Conservation (phyloP, 2,888 invertebrate species). For the Acronicta psi region DNA sequence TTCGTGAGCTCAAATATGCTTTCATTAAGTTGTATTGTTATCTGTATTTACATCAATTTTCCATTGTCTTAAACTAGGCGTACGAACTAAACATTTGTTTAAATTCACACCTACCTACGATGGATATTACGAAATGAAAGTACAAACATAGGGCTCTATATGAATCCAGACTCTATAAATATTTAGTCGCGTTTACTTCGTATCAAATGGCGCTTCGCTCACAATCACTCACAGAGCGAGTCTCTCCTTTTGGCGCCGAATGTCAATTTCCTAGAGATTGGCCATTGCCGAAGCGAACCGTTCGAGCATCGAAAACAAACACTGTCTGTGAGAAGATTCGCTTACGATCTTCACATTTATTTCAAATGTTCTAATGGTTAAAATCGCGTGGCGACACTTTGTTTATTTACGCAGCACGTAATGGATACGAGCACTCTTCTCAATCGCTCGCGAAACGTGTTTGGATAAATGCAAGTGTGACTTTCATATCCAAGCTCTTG, state of each 20-base stretch:
- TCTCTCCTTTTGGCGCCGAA: slow-evolving; percentile 78
- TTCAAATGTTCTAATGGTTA: slow-evolving; percentile 60
- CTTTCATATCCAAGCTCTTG: slow-evolving; percentile 78
- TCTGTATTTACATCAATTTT: slow-evolving; percentile 18
- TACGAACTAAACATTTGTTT: slow-evolving; percentile 25
- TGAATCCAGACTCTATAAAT: slow-evolving; percentile 73
- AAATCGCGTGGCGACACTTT: slow-evolving; percentile 69
- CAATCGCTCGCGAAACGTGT: slow-evolving; percentile 83
- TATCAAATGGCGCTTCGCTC: slow-evolving; percentile 75
- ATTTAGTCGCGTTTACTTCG: slow-evolving; percentile 73
- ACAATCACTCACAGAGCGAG: slow-evolving; percentile 69
- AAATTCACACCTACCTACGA: slow-evolving; percentile 15
- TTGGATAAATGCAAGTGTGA: slow-evolving; percentile 82
- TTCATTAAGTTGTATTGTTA: slow-evolving; percentile 31
- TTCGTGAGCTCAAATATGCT: slow-evolving; percentile 7
- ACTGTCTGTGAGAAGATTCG: slow-evolving; percentile 35
- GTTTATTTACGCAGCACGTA: slow-evolving; percentile 79
- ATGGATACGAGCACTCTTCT: slow-evolving; percentile 83
- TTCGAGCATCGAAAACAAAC: slow-evolving; percentile 69
- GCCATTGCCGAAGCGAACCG: slow-evolving; percentile 68
- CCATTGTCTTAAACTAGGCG: slow-evolving; percentile 6
- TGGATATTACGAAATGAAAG: slow-evolving; percentile 38
- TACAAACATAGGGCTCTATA: slow-evolving; percentile 66
- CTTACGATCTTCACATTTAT: slow-evolving; percentile 43
- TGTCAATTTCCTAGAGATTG: slow-evolving; percentile 83